A percentile compares a stretch with the other conserved stretches of the same genome.
Evolutionary conservation across 2,797 vertebrate species (phyloP).

Genomic region (Gallinago solitaria): DNA sequence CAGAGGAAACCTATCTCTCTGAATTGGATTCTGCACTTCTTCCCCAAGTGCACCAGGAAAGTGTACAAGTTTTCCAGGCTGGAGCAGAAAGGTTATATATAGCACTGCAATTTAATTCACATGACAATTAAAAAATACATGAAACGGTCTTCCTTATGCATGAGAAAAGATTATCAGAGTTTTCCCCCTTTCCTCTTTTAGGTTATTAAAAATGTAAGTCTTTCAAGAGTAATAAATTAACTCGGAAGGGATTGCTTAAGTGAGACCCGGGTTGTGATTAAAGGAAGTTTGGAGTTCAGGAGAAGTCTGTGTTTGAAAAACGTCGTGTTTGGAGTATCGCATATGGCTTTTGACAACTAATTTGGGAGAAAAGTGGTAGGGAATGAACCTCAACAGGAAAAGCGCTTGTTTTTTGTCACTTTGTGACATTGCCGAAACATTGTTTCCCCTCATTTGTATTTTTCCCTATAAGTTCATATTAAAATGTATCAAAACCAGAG

Average conservation of each 20-base stretch:
- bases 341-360: conserved; percentile 28
- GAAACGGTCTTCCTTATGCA: conserved; percentile 17
- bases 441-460: not conserved
- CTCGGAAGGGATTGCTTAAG: not conserved
- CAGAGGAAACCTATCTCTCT: not conserved
- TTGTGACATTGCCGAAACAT: conserved; percentile 26
- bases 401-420: conserved; percentile 46
- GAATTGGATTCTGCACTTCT: not conserved
- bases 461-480: not conserved
- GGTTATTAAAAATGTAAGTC: conserved; percentile 62
- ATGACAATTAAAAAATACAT: conserved; percentile 41
- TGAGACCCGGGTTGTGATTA: conserved; percentile 20
- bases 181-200: conserved; percentile 27
- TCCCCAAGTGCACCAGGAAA: not conserved
- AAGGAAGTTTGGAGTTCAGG: conserved; percentile 29
- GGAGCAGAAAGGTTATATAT: conserved; percentile 29
- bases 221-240: conserved; percentile 53
- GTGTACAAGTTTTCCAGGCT: not conserved
- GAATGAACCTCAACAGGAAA: conserved; percentile 39
- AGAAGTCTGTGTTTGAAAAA: conserved; percentile 27
- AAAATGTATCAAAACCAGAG: conserved; percentile 27
- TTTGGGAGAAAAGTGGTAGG: conserved; percentile 14
- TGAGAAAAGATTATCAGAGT: conserved; percentile 37
- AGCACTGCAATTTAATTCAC: conserved; percentile 8
- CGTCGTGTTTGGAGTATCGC: not conserved